Conservation (phyloP, 64 coral and sea anemone genomes). For the Pocillopora verrucosa region DNA sequence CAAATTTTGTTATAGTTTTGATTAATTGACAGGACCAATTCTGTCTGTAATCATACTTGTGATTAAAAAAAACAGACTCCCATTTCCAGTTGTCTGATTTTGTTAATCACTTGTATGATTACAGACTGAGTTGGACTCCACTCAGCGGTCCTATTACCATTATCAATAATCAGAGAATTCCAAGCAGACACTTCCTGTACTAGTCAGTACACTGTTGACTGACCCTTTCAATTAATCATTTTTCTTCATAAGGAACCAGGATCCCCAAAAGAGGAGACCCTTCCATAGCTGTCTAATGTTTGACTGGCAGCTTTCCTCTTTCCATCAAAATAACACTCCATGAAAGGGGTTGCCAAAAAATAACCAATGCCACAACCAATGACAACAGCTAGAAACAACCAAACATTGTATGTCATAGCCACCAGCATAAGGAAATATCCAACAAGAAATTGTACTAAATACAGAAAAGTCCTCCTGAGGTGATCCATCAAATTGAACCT, state of each 20-base stretch:
- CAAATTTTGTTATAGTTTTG: too few relatives aligned
- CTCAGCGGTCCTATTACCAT: too few relatives aligned
- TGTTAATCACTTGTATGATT: too few relatives aligned
- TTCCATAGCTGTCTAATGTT: neutral
- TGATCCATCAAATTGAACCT: neutral
- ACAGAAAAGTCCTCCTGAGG: conserved; percentile 15
- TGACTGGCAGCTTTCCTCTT: neutral
- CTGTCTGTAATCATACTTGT: too few relatives aligned
- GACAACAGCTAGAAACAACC: conserved; percentile 75
- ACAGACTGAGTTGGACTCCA: too few relatives aligned
- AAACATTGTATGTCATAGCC: conserved; percentile 85
- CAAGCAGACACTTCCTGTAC: too few relatives aligned
- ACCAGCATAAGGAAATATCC: conserved; percentile 71
- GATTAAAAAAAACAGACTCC: too few relatives aligned
- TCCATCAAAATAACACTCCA: neutral
- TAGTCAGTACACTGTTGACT: too few relatives aligned
- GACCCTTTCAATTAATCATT: neutral
- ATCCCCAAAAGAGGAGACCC: neutral
- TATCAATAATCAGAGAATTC: too few relatives aligned
- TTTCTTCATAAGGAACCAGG: neutral
- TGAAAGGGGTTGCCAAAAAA: conserved; percentile 26
- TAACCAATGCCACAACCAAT: conserved; percentile 56
- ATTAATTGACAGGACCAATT: too few relatives aligned
- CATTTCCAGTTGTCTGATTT: too few relatives aligned
- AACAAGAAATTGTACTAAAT: conserved; percentile 47